phyloP scores from a whole-genome alignment of 2,113 vertebrate genomes.

The Gambusia affinis region DNA sequence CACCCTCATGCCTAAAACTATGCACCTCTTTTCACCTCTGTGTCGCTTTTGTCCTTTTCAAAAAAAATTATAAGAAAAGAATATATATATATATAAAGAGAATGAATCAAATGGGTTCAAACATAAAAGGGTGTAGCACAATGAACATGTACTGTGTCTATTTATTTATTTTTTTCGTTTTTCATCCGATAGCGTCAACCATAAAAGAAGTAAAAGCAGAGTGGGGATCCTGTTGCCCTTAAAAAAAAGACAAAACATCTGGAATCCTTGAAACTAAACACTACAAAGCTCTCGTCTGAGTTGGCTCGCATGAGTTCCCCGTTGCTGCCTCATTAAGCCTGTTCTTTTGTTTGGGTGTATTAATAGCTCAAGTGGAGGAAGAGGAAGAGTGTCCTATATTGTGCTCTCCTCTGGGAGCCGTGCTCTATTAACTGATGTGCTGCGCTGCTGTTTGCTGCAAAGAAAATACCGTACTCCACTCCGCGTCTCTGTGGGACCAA shows the following conservation, averaged over 20 bases:
- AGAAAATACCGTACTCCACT: constrained; percentile 55
- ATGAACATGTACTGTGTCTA: constrained; percentile 21
- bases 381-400: constrained; percentile 77
- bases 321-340: constrained; percentile 71
- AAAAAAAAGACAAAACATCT: constrained; percentile 28
- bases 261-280: constrained; percentile 50
- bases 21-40: constrained; percentile 43
- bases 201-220: constrained; percentile 23
- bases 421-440: constrained; percentile 71
- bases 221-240: constrained; percentile 1
- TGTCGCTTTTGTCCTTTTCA: constrained; percentile 28
- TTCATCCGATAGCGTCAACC: constrained; percentile 10
- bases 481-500: constrained; percentile 50
- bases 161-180: not conserved
- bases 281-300: constrained; percentile 66
- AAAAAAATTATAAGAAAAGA: too few species aligned
- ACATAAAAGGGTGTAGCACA: constrained; percentile 6
- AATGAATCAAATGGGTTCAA: constrained; percentile 14
- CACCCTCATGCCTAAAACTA: constrained; percentile 59
- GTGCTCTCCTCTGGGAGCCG: constrained; percentile 69
- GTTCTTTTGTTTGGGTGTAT: constrained; percentile 79
- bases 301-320: constrained; percentile 63
- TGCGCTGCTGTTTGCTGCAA: constrained; percentile 64
- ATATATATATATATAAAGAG: not conserved
- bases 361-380: constrained; percentile 78